Evolutionary conservation across 2,797 vertebrate genomes (phyloP), one percentile per base, ranked within the genome.

Genomic region (Gorsachius magnificus): DNA sequence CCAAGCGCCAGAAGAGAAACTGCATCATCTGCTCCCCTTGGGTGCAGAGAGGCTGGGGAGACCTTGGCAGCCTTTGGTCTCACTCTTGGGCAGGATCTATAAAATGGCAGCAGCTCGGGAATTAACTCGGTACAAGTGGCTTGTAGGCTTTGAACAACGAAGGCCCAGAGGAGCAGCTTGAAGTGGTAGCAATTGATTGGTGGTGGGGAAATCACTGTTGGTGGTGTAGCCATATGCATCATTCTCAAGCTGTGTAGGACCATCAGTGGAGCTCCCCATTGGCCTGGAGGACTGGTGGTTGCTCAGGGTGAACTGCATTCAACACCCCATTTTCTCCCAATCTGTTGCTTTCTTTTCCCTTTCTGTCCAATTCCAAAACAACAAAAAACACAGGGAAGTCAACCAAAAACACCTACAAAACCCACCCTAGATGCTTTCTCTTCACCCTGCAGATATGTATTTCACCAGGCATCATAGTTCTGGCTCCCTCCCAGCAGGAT

Each of bases 21-120:
- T 2, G 14, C 50, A 46, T 5, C 45, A 33, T 15, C 50, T 58
- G 9, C 16, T 21, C 2, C 0, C 5, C 10, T 6, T 16, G 65
- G 63, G 29, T n/a, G 13, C 78, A 65, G 51, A 24, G 33, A 29
- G 20, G 5, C 6, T 36, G 75, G 22, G 31, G 38, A 71, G 36
- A 13, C 22, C 7, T 24, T 35, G 46, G 31, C 51, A 57, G 43
- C 35, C 43, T 48, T 61, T 56, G 19, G n/a, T 48, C 70, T 48
- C n/a, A 6, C 18, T 57, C 57, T 57, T 56, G 50, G 41, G 29
- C 50, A n/a, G 24, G 24, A 63, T 38, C 41, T 48, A 15, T 24
- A 38, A 28, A 56, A 64, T 21, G 12, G 31, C 21, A 41, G 20
- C 53, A 46, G 41, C 20, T 29, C 6, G 2, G 56, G 54, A 74